These are phyloP conservation scores for Ovibos moschatus DNA, from an alignment of 2,113 vertebrate species.

Conservation along the genomic window DNA sequence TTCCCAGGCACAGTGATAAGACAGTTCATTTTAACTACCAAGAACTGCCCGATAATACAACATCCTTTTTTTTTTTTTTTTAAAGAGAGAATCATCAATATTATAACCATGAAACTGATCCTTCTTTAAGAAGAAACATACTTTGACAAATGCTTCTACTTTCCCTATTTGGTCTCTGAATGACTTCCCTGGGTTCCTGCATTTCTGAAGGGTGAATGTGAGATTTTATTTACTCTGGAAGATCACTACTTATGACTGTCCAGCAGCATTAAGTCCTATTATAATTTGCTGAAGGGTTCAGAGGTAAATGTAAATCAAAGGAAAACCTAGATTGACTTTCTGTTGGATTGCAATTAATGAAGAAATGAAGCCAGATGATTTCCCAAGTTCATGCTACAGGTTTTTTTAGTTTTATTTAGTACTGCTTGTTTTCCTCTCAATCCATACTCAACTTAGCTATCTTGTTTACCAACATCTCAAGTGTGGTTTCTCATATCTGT, in stretches of 20 bases:
- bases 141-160: constrained; percentile 16
- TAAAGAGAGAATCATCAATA: neutral
- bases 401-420: constrained; percentile 36
- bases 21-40: neutral
- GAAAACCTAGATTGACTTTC: neutral
- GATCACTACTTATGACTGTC: neutral
- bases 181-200: neutral
- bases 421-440: neutral
- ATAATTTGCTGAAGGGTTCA: neutral
- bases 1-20: neutral
- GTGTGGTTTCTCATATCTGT: constrained; percentile 60
- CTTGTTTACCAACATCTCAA: constrained; percentile 61
- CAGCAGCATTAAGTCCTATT: neutral
- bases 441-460: constrained; percentile 40
- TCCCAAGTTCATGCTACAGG: neutral
- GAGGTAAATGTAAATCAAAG: neutral
- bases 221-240: neutral
- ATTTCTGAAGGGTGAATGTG: neutral
- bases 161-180: neutral
- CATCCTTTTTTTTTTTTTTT: neutral
- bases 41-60: neutral
- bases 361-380: neutral
- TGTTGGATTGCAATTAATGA: neutral
- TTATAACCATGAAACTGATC: neutral
- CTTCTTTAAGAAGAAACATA: constrained; percentile 28